Conservation (phyloP, 2,797 vertebrate genomes). For the Peromyscus attwateri region DNA sequence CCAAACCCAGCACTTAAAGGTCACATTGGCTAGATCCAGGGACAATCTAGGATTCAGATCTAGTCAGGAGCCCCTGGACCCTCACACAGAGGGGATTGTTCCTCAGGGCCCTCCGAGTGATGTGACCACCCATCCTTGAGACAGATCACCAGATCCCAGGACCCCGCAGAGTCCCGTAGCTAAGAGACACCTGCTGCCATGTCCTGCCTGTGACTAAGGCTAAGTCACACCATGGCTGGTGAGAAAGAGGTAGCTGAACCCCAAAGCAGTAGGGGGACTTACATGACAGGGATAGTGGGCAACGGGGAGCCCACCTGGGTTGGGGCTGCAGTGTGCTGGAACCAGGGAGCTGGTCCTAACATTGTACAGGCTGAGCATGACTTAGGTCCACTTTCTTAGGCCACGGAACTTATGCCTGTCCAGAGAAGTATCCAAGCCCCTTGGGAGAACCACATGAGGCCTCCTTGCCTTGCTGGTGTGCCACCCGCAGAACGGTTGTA, state of each 20-base stretch:
- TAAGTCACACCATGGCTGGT: not conserved
- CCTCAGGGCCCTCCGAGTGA: accelerated
- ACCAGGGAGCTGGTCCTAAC: accelerated
- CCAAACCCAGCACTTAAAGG: not conserved
- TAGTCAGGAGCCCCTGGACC: not conserved
- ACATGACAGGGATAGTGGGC: not conserved
- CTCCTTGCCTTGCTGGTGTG: too few species aligned
- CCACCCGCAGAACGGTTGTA: accelerated
- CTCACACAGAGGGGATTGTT: accelerated
- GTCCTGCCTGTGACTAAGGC: too few species aligned
- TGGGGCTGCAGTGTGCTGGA: accelerated
- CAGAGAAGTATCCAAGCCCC: not conserved
- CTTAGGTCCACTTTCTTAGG: not conserved
- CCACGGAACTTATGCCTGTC: too few species aligned
- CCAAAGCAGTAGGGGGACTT: not conserved
- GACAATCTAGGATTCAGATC: accelerated
- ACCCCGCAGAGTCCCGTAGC: not conserved
- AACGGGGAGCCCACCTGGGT: accelerated
- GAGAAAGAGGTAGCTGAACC: not conserved
- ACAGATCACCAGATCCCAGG: not conserved
- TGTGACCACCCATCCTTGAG: accelerated
- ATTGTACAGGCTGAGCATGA: accelerated
- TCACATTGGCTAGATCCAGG: not conserved
- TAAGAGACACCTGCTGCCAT: accelerated
- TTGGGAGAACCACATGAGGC: not conserved